Evolutionary conservation across 1,140 invertebrate genomes (phyloP).

Genomic region (Ladona fulva): DNA sequence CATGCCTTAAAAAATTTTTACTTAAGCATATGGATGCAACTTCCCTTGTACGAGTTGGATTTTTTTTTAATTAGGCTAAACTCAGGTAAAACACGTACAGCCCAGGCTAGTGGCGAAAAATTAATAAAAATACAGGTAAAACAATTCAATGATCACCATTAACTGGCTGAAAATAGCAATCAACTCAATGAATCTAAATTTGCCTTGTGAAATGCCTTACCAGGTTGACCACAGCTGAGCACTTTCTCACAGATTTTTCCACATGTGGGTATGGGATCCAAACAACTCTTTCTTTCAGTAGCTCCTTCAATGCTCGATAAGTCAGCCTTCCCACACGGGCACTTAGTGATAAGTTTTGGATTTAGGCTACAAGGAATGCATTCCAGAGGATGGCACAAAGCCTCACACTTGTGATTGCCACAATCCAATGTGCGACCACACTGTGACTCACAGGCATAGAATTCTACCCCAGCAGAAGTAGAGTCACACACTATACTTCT

Average conservation of each 20-base stretch:
- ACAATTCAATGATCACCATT: no score
- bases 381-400: slow-evolving; percentile 58
- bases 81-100: no score
- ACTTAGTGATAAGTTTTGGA: slow-evolving; percentile 47
- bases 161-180: no score
- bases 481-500: slow-evolving; percentile 42
- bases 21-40: no score
- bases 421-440: slow-evolving; percentile 64
- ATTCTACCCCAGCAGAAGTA: slow-evolving; percentile 35
- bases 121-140: no score
- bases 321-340: slow-evolving; percentile 72
- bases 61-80: no score
- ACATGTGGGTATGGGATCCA: slow-evolving; percentile 81
- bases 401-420: slow-evolving; percentile 64
- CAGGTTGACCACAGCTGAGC: slow-evolving; percentile 69
- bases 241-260: slow-evolving; percentile 65
- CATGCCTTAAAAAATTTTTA: no score
- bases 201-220: slow-evolving; percentile 32
- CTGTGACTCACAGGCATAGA: slow-evolving; percentile 52
- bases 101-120: no score
- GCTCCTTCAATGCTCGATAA: slow-evolving; percentile 32
- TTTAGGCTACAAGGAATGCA: slow-evolving; percentile 36
- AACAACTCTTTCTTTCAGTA: slow-evolving; percentile 54
- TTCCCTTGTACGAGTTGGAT: no score
- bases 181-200: neutral